phyloP scores from a whole-genome alignment of 2,888 invertebrate genomes.

The Aleiodes testaceus region DNA sequence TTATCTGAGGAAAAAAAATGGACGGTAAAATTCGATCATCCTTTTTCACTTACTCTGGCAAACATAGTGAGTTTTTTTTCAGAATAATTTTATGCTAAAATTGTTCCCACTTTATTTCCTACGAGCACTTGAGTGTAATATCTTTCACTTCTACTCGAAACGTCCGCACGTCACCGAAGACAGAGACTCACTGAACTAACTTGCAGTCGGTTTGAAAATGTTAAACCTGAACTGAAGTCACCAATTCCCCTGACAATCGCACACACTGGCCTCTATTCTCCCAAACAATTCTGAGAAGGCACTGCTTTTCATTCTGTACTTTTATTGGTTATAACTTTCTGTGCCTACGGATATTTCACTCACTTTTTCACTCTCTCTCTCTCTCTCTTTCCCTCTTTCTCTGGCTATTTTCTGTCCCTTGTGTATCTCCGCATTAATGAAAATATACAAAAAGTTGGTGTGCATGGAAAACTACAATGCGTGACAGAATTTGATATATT shows the following conservation, averaged over 20 bases:
- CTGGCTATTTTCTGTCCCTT: background rate
- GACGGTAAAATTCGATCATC: background rate
- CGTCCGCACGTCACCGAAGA: constrained; percentile 9
- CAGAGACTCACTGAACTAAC: constrained; percentile 25
- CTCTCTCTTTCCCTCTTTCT: background rate
- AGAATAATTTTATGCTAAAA: background rate
- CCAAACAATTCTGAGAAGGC: constrained; percentile 62
- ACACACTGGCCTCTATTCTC: constrained; percentile 54
- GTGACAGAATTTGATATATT: constrained; percentile 9
- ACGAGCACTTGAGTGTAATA: background rate
- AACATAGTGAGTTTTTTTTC: constrained; percentile 2
- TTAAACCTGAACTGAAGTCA: constrained; percentile 32
- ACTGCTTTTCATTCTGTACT: constrained; percentile 57
- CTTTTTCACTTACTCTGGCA: constrained; percentile 15
- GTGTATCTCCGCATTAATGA: background rate
- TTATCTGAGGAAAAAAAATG: background rate
- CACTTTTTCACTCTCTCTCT: background rate
- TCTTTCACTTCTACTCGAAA: background rate
- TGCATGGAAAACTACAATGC: constrained; percentile 1
- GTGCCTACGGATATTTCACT: background rate
- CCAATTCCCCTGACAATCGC: constrained; percentile 28
- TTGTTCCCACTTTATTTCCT: background rate
- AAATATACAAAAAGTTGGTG: constrained; percentile 11
- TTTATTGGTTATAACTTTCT: background rate
- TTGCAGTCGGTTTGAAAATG: constrained; percentile 25